phyloP scores from a whole-genome alignment of 1,140 invertebrate genomes.

The Protaetia brevitarsis region DNA sequence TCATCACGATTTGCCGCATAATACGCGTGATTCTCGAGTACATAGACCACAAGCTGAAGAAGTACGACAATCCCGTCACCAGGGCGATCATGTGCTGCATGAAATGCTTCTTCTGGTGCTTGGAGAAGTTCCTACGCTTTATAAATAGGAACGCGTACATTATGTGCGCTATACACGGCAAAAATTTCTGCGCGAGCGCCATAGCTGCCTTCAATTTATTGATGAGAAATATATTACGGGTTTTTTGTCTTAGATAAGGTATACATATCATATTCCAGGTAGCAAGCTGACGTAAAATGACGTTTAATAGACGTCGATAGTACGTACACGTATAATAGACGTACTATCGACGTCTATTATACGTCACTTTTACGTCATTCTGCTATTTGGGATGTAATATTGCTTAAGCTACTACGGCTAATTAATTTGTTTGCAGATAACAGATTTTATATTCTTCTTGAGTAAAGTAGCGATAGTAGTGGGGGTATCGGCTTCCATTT shows the following conservation, averaged over 20 bases:
- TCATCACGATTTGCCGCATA: constrained; percentile 86
- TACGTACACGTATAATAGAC: too few relatives aligned
- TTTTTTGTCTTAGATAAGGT: constrained; percentile 89
- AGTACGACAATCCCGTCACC: constrained; percentile 71
- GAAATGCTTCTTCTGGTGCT: constrained; percentile 87
- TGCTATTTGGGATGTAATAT: background rate
- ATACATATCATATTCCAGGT: constrained; percentile 34
- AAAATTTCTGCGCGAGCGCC: constrained; percentile 86
- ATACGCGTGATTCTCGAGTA: constrained; percentile 85
- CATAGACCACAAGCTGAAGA: constrained; percentile 77
- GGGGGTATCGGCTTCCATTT: constrained; percentile 66
- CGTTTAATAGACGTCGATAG: too few relatives aligned
- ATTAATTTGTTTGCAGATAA: constrained; percentile 58
- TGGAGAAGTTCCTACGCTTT: background rate
- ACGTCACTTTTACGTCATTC: too few relatives aligned
- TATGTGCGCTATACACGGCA: constrained; percentile 93
- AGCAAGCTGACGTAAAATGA: too few relatives aligned
- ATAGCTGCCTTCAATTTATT: constrained; percentile 85
- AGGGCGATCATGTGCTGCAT: constrained; percentile 76
- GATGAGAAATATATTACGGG: constrained; percentile 83
- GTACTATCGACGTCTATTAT: too few relatives aligned
- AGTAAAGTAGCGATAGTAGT: constrained; percentile 83
- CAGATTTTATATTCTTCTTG: constrained; percentile 88
- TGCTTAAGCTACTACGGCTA: background rate
- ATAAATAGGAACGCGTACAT: constrained; percentile 73